phyloP scores from a whole-genome alignment of 2,113 vertebrate genomes.

The Heloderma charlesbogerti region DNA sequence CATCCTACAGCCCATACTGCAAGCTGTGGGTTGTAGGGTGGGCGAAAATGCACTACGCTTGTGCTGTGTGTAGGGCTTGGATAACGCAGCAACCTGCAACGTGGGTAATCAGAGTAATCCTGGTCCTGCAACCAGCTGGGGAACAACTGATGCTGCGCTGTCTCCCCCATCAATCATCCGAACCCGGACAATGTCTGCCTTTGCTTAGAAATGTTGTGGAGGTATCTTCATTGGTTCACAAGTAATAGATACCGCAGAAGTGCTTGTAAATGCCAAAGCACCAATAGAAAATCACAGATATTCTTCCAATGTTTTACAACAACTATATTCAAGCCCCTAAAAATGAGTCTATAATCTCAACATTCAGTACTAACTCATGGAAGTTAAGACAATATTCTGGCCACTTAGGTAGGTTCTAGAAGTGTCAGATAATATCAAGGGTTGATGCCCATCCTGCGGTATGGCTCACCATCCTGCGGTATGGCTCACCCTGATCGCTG shows the following conservation, averaged over 20 bases:
- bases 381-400: neutral
- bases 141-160: no score
- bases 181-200: no score
- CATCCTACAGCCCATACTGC: no score
- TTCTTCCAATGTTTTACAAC: neutral
- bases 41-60: no score
- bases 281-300: neutral
- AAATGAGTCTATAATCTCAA: neutral
- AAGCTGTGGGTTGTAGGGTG: no score
- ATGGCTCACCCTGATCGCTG: no score
- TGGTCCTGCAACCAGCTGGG: no score
- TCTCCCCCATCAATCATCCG: no score
- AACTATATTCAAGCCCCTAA: neutral
- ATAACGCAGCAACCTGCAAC: no score
- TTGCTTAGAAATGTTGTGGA: neutral
- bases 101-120: no score
- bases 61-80: no score
- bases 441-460: neutral
- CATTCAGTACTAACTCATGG: neutral
- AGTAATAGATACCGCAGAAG: neutral
- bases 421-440: neutral
- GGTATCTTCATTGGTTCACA: neutral
- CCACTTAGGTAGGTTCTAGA: neutral
- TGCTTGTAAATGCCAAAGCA: neutral
- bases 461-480: neutral